Conservation (phyloP, 1,140 invertebrate genomes). For the Aethina tumida region DNA sequence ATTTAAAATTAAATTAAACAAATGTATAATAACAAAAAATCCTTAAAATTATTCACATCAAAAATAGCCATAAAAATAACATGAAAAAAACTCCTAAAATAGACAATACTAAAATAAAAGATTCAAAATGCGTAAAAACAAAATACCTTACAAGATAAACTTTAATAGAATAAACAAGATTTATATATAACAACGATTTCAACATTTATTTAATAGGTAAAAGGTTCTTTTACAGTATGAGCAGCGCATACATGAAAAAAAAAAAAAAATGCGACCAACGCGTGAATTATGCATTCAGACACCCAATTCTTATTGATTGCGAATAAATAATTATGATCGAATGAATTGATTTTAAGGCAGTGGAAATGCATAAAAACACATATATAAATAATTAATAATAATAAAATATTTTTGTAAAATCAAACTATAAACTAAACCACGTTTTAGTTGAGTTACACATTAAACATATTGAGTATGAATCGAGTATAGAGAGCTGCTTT, state of each 20-base stretch:
- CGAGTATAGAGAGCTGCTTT: not conserved
- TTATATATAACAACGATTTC: slow-evolving; percentile 26
- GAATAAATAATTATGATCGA: slow-evolving; percentile 14
- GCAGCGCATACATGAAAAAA: slow-evolving; percentile 3
- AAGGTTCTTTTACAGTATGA: slow-evolving; percentile 7
- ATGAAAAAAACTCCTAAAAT: slow-evolving; percentile 13
- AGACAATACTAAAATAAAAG: slow-evolving; percentile 12
- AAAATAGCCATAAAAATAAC: slow-evolving; percentile 18
- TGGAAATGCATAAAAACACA: slow-evolving; percentile 17
- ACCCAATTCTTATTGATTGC: slow-evolving; percentile 6
- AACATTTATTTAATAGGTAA: slow-evolving; percentile 17
- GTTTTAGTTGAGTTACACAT: not conserved
- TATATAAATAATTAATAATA: slow-evolving; percentile 17
- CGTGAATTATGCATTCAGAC: slow-evolving; percentile 8
- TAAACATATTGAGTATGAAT: not conserved
- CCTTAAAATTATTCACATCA: slow-evolving; percentile 20
- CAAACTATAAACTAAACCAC: not conserved
- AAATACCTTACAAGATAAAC: slow-evolving; percentile 27
- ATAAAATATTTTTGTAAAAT: not conserved
- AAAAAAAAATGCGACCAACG: slow-evolving; percentile 7
- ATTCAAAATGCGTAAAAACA: slow-evolving; percentile 23
- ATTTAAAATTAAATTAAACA: slow-evolving; percentile 20
- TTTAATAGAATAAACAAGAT: slow-evolving; percentile 32
- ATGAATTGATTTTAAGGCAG: slow-evolving; percentile 17
- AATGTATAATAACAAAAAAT: slow-evolving; percentile 21